Evolutionary conservation across 2,888 invertebrate species (phyloP).

Genomic region (Baccha elongata): DNA sequence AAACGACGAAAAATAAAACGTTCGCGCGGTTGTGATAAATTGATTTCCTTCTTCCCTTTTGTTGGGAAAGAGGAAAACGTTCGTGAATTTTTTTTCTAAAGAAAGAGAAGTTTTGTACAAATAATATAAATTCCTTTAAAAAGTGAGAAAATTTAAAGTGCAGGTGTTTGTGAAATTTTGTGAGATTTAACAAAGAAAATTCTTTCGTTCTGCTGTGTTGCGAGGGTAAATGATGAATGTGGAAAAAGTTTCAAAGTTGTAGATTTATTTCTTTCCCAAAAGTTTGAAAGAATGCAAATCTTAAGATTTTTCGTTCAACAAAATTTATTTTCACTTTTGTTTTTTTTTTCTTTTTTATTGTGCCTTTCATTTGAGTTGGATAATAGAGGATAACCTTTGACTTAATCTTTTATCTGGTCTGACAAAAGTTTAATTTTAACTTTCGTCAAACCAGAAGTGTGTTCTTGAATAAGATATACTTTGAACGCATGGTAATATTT

Average conservation of each 20-base stretch:
- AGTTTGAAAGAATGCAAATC: slow-evolving; percentile 48
- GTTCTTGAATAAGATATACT: too few relatives aligned
- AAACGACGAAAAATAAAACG: slow-evolving; percentile 34
- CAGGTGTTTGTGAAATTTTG: slow-evolving; percentile 55
- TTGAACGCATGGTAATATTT: too few relatives aligned
- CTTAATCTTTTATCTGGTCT: not conserved
- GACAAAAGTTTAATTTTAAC: not conserved
- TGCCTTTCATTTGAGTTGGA: not conserved
- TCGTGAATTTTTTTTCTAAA: slow-evolving; percentile 17
- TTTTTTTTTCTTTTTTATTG: not conserved
- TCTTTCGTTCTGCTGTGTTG: not conserved
- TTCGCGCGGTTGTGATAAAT: slow-evolving; percentile 56
- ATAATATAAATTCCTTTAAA: slow-evolving; percentile 21
- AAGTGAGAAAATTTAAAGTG: slow-evolving; percentile 30
- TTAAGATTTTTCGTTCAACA: slow-evolving; percentile 49
- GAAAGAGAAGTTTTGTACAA: slow-evolving; percentile 28
- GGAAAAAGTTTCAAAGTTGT: slow-evolving; percentile 41
- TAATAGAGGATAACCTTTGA: not conserved
- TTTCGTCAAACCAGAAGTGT: too few relatives aligned
- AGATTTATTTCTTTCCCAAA: slow-evolving; percentile 43
- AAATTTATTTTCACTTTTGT: not conserved
- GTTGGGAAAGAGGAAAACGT: slow-evolving; percentile 29
- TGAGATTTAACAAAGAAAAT: slow-evolving; percentile 33
- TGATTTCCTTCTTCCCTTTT: slow-evolving; percentile 46
- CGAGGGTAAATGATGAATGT: slow-evolving; percentile 45